Evolutionary conservation across 92 coral and sea anemone genomes (phyloP).

Genomic region (Umimayanthus kanabou): DNA sequence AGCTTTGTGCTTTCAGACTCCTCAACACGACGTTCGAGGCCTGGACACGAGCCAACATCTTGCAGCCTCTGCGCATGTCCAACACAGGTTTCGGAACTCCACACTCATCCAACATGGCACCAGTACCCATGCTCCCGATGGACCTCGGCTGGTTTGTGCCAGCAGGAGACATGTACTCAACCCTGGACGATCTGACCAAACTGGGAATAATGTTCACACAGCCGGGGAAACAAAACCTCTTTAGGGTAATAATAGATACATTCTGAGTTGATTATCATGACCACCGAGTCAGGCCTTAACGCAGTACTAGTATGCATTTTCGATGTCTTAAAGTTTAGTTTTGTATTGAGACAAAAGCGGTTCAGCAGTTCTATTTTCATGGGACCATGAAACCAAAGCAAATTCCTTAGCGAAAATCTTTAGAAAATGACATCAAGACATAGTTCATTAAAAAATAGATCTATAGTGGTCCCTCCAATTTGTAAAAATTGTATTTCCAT

Average conservation of each 20-base stretch:
- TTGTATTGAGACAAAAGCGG: too few species aligned
- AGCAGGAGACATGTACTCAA: constrained; percentile 73
- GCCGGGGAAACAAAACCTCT: constrained; percentile 48
- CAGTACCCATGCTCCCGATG: constrained; percentile 39
- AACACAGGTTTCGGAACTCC: constrained; percentile 65
- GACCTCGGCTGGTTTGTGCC: constrained; percentile 63
- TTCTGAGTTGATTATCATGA: too few species aligned
- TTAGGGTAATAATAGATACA: constrained; percentile 18
- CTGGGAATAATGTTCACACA: constrained; percentile 53
- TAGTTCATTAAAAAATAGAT: too few species aligned
- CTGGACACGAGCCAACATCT: constrained; percentile 45
- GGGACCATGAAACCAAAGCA: too few species aligned
- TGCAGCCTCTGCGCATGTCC: constrained; percentile 60
- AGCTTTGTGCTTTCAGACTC: constrained; percentile 30
- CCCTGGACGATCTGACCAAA: constrained; percentile 58
- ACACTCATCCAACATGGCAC: constrained; percentile 45
- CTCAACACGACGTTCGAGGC: constrained; percentile 63
- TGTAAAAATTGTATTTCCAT: too few species aligned
- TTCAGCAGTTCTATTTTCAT: too few species aligned
- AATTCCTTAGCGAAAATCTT: too few species aligned
- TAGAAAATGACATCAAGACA: too few species aligned
- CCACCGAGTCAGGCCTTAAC: too few species aligned
- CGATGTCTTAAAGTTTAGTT: too few species aligned
- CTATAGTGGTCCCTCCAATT: too few species aligned
- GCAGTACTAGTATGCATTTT: too few species aligned